Evolutionary conservation across 2,113 vertebrate genomes (phyloP).

Genomic region (Asarcornis scutulata): DNA sequence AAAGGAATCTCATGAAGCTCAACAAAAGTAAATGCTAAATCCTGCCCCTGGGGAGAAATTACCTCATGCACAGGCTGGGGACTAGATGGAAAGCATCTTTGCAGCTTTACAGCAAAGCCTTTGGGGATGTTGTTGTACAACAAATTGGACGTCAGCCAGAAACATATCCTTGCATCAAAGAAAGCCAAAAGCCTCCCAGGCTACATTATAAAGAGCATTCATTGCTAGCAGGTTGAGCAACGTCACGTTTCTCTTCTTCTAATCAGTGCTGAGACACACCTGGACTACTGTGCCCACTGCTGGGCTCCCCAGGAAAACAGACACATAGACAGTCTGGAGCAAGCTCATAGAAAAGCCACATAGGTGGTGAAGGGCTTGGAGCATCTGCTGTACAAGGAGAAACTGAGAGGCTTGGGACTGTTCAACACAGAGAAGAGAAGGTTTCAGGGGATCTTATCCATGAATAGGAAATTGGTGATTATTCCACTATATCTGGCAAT

Average conservation of each 20-base stretch:
- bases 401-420: background rate
- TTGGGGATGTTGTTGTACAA: background rate
- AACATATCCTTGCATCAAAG: background rate
- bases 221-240: background rate
- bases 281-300: background rate
- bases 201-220: background rate
- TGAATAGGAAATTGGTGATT: too few relatives aligned
- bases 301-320: background rate
- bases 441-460: background rate
- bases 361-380: background rate
- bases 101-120: background rate
- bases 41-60: background rate
- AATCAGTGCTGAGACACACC: background rate
- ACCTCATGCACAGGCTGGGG: background rate
- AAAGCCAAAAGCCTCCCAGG: background rate
- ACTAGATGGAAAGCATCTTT: background rate
- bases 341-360: background rate
- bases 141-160: background rate
- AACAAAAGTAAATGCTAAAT: background rate
- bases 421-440: background rate
- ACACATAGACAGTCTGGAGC: background rate
- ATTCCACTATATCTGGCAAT: too few relatives aligned
- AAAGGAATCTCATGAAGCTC: background rate
- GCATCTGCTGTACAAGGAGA: background rate
- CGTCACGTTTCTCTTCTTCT: background rate